Conservation (phyloP, 2,888 invertebrate species). For the Tipula vernalis region DNA sequence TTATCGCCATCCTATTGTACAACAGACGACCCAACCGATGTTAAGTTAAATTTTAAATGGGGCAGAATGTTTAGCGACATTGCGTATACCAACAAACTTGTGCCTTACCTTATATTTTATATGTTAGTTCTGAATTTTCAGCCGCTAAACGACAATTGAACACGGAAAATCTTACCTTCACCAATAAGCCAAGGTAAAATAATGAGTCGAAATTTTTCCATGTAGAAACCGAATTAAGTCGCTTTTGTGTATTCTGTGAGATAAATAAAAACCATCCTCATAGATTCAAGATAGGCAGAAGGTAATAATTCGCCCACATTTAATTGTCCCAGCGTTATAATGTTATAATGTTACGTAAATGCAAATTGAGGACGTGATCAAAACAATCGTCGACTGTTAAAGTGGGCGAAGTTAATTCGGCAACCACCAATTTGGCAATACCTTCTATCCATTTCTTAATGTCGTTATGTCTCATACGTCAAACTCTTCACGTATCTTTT, state of each 20-base stretch:
- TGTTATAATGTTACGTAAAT: constrained; percentile 36
- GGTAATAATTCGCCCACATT: constrained; percentile 46
- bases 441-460: constrained; percentile 18
- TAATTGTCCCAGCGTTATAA: constrained; percentile 46
- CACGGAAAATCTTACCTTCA: too few relatives aligned
- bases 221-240: constrained; percentile 26
- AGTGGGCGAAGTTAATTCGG: constrained; percentile 39
- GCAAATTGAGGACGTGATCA: constrained; percentile 36
- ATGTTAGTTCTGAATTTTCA: too few relatives aligned
- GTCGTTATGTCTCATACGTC: constrained; percentile 1
- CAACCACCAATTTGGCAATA: constrained; percentile 39
- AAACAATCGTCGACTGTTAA: constrained; percentile 32
- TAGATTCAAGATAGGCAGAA: too few relatives aligned
- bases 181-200: too few relatives aligned
- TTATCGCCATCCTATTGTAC: too few relatives aligned
- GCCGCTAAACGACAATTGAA: too few relatives aligned
- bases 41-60: too few relatives aligned
- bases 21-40: too few relatives aligned
- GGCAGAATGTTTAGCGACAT: too few relatives aligned
- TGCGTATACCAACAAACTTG: too few relatives aligned
- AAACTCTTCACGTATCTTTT: constrained; percentile 10
- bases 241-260: constrained; percentile 34
- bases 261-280: too few relatives aligned
- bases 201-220: constrained; percentile 12
- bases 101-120: too few relatives aligned